Conservation (phyloP, 1,140 invertebrate species). For the Caenorhabditis inopinata region DNA sequence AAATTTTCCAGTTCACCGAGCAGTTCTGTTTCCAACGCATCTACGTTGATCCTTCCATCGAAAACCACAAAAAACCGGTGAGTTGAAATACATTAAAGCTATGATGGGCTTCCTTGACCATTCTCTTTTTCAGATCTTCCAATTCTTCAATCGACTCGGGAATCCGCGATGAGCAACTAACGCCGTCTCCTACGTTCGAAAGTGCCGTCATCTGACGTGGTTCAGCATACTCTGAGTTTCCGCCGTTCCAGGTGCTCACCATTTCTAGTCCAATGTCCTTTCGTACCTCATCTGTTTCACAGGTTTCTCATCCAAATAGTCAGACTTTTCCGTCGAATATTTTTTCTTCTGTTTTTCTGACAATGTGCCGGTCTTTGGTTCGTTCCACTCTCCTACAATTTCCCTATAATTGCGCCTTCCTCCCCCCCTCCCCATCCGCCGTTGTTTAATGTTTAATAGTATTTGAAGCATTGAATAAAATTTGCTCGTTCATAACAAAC, state of each 20-base stretch:
- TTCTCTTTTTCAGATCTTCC: background rate
- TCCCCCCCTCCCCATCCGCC: no score
- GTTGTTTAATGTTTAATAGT: background rate
- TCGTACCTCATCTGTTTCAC: slow-evolving; percentile 1
- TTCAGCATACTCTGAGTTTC: background rate
- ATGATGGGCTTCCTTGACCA: background rate
- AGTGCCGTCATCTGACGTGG: background rate
- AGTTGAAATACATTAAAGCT: background rate
- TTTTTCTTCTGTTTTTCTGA: background rate
- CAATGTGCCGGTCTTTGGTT: background rate
- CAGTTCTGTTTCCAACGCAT: slow-evolving; percentile 3
- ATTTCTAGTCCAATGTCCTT: background rate
- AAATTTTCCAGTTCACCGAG: background rate
- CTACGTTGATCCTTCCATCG: background rate
- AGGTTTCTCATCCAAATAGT: background rate
- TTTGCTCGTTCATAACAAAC: background rate
- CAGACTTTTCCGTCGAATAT: background rate
- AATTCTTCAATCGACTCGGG: slow-evolving; percentile 30
- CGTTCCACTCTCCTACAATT: slow-evolving; percentile 23
- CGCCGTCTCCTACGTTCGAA: slow-evolving; percentile 23
- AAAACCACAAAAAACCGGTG: slow-evolving; percentile 17
- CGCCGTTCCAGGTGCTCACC: background rate
- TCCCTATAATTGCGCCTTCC: background rate
- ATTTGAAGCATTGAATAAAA: background rate
- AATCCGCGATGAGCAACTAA: slow-evolving; percentile 20